Base-by-base conservation (phyloP, 2,113 vertebrate genomes). In the Acinonyx jubatus region DNA sequence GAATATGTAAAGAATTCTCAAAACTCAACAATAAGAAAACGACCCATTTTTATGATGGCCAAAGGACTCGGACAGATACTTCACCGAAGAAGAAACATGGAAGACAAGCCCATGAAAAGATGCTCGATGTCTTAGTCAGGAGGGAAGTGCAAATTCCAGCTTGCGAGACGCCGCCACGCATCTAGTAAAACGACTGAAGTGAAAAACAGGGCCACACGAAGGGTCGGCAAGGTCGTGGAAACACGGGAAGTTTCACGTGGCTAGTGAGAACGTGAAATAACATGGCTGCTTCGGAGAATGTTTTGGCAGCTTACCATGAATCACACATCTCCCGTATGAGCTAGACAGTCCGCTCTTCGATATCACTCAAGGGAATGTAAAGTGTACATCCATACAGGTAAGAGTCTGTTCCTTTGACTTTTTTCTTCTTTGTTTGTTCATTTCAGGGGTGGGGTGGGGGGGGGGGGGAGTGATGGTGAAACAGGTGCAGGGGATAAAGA, bases 241-340 rank as follows among this genome's bases (percentile, higher is more conserved):
- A 38, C 29, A 9, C 4, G 0, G 65, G 27, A 6, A 3, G 23
- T 1, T 14, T 80, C 25, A 45, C 0, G 4, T 41, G 11, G 68
- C 83, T 16, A 0, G 25, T 7, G 4, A 36, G 18, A 16, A 18
- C 0, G 10, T 27, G 25, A 38, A 71, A 38, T 2, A 4, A 25
- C 3, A 4, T 33, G 4, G 4, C 21, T 18, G 1, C 83, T 41
- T 31, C 2, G n/a, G 73, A 63, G 78, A 65, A 71, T n/a, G 18
- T 31, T 61, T 48, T 12, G 61, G 41, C 41, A 7, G 3, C 21
- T 36, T 88, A 55, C n/a, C 79, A 18, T 19, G 3, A 50, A 8
- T n/a, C 7, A 15, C 13, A 10, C 29, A 4, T 55, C 69, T 15
- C 9, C 61, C 29, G 2, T 23, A 5, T 7, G 0, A 27, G 1